Evolutionary conservation across 2,888 invertebrate genomes (phyloP).

Genomic region (Antheraea assamensis): DNA sequence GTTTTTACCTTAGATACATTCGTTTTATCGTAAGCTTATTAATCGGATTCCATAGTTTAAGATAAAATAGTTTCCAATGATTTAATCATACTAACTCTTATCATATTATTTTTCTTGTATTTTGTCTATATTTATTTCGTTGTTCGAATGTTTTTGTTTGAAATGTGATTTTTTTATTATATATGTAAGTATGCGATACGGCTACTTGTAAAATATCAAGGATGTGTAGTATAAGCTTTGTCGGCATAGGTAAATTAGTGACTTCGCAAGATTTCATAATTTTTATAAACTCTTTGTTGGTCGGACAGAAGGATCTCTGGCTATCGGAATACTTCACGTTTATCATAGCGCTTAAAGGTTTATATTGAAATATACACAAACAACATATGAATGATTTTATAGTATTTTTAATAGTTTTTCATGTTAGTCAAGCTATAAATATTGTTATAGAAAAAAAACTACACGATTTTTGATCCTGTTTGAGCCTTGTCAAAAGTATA

Average conservation of each 20-base stretch:
- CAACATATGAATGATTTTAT: too few relatives aligned
- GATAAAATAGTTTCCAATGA: neutral
- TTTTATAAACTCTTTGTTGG: too few relatives aligned
- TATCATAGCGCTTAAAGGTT: too few relatives aligned
- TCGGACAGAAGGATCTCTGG: too few relatives aligned
- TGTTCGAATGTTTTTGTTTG: neutral
- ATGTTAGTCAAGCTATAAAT: too few relatives aligned
- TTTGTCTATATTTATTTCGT: neutral
- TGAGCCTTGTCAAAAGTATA: neutral
- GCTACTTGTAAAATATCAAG: too few relatives aligned
- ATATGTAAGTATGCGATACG: neutral
- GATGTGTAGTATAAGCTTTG: too few relatives aligned
- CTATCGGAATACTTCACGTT: too few relatives aligned
- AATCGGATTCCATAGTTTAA: slow-evolving; percentile 3
- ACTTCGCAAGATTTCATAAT: neutral
- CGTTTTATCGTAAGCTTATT: neutral
- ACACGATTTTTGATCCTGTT: too few relatives aligned
- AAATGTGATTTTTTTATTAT: neutral
- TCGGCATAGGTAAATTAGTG: neutral
- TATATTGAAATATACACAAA: too few relatives aligned
- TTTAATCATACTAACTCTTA: neutral
- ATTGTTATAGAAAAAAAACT: too few relatives aligned
- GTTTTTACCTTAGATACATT: neutral
- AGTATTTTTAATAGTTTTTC: too few relatives aligned
- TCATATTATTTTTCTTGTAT: neutral